phyloP scores from a whole-genome alignment of 1,140 invertebrate species.

The Macrobrachium nipponense region DNA sequence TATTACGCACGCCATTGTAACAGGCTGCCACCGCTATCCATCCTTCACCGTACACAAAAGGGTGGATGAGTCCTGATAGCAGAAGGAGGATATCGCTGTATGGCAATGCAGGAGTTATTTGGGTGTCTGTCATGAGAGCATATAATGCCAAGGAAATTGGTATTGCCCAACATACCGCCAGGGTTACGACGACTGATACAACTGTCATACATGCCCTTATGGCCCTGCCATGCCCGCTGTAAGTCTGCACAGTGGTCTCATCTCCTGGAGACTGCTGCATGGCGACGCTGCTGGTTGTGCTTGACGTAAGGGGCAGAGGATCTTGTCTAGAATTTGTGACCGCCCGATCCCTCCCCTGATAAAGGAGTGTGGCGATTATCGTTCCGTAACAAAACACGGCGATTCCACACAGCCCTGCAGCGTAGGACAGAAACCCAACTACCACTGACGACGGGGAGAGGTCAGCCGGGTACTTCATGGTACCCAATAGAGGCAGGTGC shows the following conservation, averaged over 20 bases:
- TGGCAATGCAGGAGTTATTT: constrained; percentile 6
- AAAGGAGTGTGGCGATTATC: constrained; percentile 1
- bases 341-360: neutral
- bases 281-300: neutral
- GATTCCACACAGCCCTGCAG: constrained; percentile 10
- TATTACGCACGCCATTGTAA: neutral
- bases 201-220: constrained; percentile 31
- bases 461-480: neutral
- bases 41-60: constrained; percentile 37
- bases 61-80: constrained; percentile 27
- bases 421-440: constrained; percentile 5
- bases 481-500: neutral
- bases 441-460: neutral
- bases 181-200: constrained; percentile 24
- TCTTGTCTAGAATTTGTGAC: neutral
- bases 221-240: constrained; percentile 6
- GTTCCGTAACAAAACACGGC: neutral
- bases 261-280: neutral
- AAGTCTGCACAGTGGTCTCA: too few species aligned
- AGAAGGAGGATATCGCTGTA: constrained; percentile 39
- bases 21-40: constrained; percentile 25
- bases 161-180: constrained; percentile 28
- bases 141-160: constrained; percentile 25
- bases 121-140: neutral
- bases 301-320: neutral